Conservation (phyloP, 2,888 invertebrate genomes). For the Lasioglossum vierecki region DNA sequence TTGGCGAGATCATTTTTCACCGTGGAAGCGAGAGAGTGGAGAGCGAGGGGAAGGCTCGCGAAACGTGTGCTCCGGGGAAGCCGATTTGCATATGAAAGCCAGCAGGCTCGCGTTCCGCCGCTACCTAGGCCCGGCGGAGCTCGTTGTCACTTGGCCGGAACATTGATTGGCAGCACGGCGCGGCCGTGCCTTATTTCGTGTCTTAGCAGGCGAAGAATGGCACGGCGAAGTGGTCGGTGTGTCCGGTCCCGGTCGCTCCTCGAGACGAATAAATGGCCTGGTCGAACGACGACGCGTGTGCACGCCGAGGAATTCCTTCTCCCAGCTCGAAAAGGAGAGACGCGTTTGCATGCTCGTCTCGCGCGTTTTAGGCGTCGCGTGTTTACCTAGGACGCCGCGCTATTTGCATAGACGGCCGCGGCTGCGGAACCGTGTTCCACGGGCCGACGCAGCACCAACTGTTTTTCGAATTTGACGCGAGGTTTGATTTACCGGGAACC, state of each 20-base stretch:
- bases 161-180: conserved; percentile 55
- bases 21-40: conserved; percentile 35
- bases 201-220: conserved; percentile 8
- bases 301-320: conserved; percentile 17
- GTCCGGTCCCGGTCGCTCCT: not conserved
- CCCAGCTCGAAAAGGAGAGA: conserved; percentile 10
- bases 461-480: conserved; percentile 27
- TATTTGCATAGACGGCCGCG: conserved; percentile 40
- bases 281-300: not conserved
- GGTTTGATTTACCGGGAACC: conserved; percentile 15
- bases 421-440: conserved; percentile 1
- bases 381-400: conserved; percentile 31
- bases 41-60: conserved; percentile 52
- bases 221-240: not conserved
- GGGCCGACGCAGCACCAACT: not conserved
- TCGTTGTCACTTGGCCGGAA: conserved; percentile 57
- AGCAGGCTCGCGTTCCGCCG: conserved; percentile 46
- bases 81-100: conserved; percentile 70
- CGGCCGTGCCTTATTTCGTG: conserved; percentile 45
- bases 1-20: conserved; percentile 69
- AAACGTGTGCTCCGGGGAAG: conserved; percentile 41
- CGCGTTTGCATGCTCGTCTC: conserved; percentile 12
- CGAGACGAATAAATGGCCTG: conserved; percentile 24
- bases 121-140: conserved; percentile 40
- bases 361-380: conserved; percentile 25